Base-by-base conservation (phyloP, 2,797 vertebrate species). In the Ataeniobius toweri region DNA sequence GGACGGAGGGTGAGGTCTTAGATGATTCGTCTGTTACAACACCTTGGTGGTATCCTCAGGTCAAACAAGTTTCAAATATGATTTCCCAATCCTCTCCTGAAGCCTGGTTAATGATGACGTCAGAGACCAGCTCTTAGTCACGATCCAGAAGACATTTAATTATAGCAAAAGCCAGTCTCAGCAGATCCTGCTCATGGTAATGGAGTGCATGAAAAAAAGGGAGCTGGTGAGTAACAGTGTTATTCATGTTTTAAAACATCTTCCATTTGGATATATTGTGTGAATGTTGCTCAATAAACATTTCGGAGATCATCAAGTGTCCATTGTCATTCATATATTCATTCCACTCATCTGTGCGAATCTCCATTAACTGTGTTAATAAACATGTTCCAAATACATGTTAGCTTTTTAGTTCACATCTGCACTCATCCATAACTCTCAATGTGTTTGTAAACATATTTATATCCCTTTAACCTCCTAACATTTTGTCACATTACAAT, bases 161-260 rank as follows among this genome's bases (percentile, higher is more conserved):
- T 99, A 98, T 91, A 97, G 88, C 91, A 97, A 97, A 91, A 96
- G 92, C 69, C 98, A 99, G 75, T 97, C 98, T 0, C 96, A 98
- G 80, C 98, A 99, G 89, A 96, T 99, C 78, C 95, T 99, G 10
- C 81, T 96, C n/a, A 96, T 99, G 93, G 95, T 99, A 26, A 97
- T 97, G 95, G 98, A 99, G 86, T 99, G 98, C 91, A 99, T 99
- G 98, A 99, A 98, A 90, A 99, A 97, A 93, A 97, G 97, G 86
- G 98, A 99, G 82, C 96, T 99, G 82, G 98, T 99, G 93, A 99
- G 98, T 97, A 67, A 61, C 71, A 65, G 16, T 71, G 26, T 63
- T 8, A 1, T 59, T 71, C n/a, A 12, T 68, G n/a, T 80, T 76
- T 58, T 56, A 74, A 28, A 0, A n/a, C 50, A 51, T 75, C 46